Evolutionary conservation across 2,797 vertebrate genomes (phyloP).

Genomic region (Tapera naevia): DNA sequence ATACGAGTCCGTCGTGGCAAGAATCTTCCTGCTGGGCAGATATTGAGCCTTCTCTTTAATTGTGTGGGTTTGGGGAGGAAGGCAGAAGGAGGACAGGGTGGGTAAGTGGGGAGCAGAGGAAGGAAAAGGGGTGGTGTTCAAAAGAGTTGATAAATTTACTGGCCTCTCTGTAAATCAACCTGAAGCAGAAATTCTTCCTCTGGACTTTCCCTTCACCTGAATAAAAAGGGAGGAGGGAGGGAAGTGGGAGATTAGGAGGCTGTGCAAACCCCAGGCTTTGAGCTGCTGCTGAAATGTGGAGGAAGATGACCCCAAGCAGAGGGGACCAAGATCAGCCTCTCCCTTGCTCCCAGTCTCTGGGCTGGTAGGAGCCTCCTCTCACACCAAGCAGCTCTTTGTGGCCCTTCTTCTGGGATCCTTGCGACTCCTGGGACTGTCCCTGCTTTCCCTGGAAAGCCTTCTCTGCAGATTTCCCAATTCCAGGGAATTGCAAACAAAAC

Average conservation of each 20-base stretch:
- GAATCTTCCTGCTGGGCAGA: conserved; percentile 51
- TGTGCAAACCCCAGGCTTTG: neutral
- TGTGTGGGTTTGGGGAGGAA: conserved; percentile 41
- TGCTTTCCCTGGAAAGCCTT: neutral
- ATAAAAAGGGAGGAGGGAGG: conserved; percentile 45
- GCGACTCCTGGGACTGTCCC: neutral
- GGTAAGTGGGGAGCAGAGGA: neutral
- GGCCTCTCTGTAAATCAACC: conserved; percentile 65
- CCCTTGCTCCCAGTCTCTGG: neutral
- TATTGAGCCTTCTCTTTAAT: conserved; percentile 33
- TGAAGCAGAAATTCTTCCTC: conserved; percentile 68
- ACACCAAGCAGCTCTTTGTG: neutral
- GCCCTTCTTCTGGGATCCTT: neutral
- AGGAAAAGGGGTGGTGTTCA: conserved; percentile 55
- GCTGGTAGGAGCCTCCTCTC: neutral
- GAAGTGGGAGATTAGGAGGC: neutral
- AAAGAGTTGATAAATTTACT: conserved; percentile 63
- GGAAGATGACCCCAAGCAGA: neutral
- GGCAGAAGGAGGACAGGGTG: neutral
- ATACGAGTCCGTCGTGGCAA: conserved; percentile 3
- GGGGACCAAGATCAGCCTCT: neutral
- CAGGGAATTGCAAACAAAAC: neutral
- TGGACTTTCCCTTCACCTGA: conserved; percentile 69
- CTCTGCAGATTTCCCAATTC: neutral
- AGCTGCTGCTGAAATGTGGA: neutral